Evolutionary conservation across 2,888 invertebrate genomes (phyloP).

Genomic region (Schrankia costaestrigalis): DNA sequence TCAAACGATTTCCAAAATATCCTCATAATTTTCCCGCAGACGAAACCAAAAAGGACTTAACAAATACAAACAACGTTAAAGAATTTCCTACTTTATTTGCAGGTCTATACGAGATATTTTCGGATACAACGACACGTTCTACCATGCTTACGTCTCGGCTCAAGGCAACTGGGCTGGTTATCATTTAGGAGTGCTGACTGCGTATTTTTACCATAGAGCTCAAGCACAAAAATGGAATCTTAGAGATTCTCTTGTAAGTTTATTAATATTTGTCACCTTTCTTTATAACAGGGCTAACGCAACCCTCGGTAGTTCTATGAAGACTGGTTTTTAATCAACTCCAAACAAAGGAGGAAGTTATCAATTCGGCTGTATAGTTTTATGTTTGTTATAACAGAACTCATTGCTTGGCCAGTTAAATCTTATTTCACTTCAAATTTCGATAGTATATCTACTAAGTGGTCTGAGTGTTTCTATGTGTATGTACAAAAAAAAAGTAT

Average conservation of each 20-base stretch:
- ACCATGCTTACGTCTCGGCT: constrained; percentile 73
- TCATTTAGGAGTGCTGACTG: constrained; percentile 69
- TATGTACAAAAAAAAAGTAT: no score
- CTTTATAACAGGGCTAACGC: no score
- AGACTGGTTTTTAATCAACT: no score
- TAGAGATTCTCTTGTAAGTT: constrained; percentile 59
- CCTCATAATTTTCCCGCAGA: constrained; percentile 15
- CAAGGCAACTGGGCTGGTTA: constrained; percentile 77
- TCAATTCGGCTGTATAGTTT: no score
- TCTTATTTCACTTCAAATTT: no score
- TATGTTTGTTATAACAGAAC: no score
- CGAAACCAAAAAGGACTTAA: no score
- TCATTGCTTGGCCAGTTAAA: no score
- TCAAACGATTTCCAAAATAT: constrained; percentile 16
- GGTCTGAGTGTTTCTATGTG: no score
- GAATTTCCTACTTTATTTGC: constrained; percentile 17
- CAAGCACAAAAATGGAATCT: constrained; percentile 68
- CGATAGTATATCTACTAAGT: no score
- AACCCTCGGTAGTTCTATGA: no score
- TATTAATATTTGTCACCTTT: neutral
- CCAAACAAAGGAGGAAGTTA: no score
- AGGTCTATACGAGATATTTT: constrained; percentile 73
- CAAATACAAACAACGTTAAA: neutral
- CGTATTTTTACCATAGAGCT: constrained; percentile 70
- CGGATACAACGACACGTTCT: constrained; percentile 72